A percentile compares a stretch with the other conserved stretches of the same genome.
phyloP scores from a whole-genome alignment of 2,888 invertebrate genomes.

The Eristalis tenax region DNA sequence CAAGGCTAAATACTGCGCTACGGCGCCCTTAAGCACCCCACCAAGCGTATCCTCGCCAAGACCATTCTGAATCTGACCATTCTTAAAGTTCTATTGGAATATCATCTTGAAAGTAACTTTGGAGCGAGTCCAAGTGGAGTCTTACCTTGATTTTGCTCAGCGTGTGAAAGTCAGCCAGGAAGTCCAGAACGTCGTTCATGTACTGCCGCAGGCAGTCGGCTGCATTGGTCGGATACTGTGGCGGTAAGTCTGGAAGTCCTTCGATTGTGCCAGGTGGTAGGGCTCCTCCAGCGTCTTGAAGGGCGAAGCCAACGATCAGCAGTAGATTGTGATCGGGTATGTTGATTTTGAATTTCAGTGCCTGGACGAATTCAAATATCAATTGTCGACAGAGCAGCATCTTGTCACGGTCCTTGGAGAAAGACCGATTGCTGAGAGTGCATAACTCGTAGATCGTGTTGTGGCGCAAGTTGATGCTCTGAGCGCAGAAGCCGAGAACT shows the following conservation, averaged over 20 bases:
- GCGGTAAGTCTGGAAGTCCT: conserved; percentile 82
- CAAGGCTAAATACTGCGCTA: conserved; percentile 95
- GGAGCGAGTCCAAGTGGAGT: background rate
- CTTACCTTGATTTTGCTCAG: conserved; percentile 96
- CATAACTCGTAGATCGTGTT: conserved; percentile 92
- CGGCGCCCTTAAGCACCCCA: conserved; percentile 96
- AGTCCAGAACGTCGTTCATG: conserved; percentile 95
- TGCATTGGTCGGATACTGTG: conserved; percentile 88
- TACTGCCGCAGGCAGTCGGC: conserved; percentile 97
- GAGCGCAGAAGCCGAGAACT: conserved; percentile 94
- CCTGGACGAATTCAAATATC: conserved; percentile 96
- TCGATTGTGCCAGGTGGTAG: conserved; percentile 89
- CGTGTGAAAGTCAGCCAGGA: conserved; percentile 97
- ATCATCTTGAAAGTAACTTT: conserved; percentile 11
- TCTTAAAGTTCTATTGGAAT: conserved; percentile 80
- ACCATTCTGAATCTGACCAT: conserved; percentile 85
- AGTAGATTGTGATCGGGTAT: conserved; percentile 97
- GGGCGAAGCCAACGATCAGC: conserved; percentile 91
- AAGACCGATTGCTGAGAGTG: conserved; percentile 93
- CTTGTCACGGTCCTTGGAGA: conserved; percentile 96
- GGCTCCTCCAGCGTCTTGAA: conserved; percentile 96
- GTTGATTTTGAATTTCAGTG: conserved; percentile 95
- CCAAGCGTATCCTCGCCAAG: conserved; percentile 98
- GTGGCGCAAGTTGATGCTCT: conserved; percentile 91
- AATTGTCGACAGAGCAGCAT: conserved; percentile 94